Conservation (phyloP, 2,888 invertebrate genomes). For the Helicoverpa assulta region DNA sequence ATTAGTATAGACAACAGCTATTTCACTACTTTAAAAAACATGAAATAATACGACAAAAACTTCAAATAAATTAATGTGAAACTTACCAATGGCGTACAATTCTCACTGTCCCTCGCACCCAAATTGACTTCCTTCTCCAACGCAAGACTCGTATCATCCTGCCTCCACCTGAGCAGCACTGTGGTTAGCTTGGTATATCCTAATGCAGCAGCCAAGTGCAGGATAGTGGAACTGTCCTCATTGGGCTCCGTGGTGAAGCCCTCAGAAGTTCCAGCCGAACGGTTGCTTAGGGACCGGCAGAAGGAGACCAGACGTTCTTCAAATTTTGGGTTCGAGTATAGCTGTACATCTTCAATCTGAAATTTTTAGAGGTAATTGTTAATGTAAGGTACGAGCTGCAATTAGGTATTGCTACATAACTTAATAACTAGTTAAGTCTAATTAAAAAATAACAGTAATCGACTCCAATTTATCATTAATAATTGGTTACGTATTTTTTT, state of each 20-base stretch:
- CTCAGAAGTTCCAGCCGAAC: constrained; percentile 88
- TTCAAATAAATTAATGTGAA: background rate
- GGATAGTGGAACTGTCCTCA: constrained; percentile 92
- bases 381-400: no score
- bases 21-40: no score
- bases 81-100: constrained; percentile 96
- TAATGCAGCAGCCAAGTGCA: constrained; percentile 97
- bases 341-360: constrained; percentile 91
- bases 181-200: constrained; percentile 96
- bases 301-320: constrained; percentile 96
- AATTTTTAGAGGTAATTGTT: constrained; percentile 51
- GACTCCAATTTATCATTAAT: no score
- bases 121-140: constrained; percentile 98
- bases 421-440: no score
- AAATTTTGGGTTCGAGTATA: constrained; percentile 93
- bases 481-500: no score
- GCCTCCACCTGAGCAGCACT: constrained; percentile 95
- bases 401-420: no score
- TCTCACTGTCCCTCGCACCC: constrained; percentile 96
- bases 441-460: no score
- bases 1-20: no score
- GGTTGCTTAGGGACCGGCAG: constrained; percentile 93
- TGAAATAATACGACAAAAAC: no score
- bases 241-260: constrained; percentile 86
- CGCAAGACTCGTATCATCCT: constrained; percentile 96